phyloP scores from a whole-genome alignment of 1,140 invertebrate species.

The Bradysia coprophila region DNA sequence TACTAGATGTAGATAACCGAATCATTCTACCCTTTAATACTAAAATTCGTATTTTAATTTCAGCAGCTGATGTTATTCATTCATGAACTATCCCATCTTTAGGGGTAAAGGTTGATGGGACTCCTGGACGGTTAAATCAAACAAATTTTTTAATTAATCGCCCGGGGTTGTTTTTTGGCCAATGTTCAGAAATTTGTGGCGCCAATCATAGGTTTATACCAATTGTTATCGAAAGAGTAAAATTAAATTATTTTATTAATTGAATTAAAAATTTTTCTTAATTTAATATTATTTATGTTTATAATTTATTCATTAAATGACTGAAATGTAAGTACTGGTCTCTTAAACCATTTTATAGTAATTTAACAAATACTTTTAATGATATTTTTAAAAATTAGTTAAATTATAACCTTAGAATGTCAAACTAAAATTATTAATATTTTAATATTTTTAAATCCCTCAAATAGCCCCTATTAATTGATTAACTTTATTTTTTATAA shows the following conservation, averaged over 20 bases:
- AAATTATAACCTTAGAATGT: slow-evolving; percentile 32
- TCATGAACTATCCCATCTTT: slow-evolving; percentile 40
- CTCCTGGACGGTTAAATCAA: slow-evolving; percentile 48
- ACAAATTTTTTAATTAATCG: slow-evolving; percentile 30
- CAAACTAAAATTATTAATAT: slow-evolving; percentile 33
- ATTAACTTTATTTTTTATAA: slow-evolving; percentile 27
- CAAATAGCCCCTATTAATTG: slow-evolving; percentile 32
- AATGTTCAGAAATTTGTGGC: slow-evolving; percentile 63
- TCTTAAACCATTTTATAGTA: slow-evolving; percentile 30
- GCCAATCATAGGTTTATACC: slow-evolving; percentile 60
- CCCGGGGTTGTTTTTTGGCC: slow-evolving; percentile 41
- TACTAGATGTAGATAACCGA: slow-evolving; percentile 44
- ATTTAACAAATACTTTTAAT: slow-evolving; percentile 37
- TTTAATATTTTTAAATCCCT: slow-evolving; percentile 32
- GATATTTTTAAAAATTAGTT: slow-evolving; percentile 29
- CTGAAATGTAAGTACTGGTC: slow-evolving; percentile 39
- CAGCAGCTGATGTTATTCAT: slow-evolving; percentile 45
- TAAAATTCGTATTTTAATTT: slow-evolving; percentile 34
- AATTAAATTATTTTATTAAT: slow-evolving; percentile 30
- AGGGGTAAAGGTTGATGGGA: slow-evolving; percentile 43
- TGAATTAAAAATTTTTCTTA: slow-evolving; percentile 31
- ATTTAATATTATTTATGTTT: no score
- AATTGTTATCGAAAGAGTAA: slow-evolving; percentile 40
- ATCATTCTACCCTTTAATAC: slow-evolving; percentile 31
- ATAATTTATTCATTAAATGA: slow-evolving; percentile 37